Evolutionary conservation across 2,113 vertebrate genomes (phyloP).

Genomic region (Odocoileus virginianus): DNA sequence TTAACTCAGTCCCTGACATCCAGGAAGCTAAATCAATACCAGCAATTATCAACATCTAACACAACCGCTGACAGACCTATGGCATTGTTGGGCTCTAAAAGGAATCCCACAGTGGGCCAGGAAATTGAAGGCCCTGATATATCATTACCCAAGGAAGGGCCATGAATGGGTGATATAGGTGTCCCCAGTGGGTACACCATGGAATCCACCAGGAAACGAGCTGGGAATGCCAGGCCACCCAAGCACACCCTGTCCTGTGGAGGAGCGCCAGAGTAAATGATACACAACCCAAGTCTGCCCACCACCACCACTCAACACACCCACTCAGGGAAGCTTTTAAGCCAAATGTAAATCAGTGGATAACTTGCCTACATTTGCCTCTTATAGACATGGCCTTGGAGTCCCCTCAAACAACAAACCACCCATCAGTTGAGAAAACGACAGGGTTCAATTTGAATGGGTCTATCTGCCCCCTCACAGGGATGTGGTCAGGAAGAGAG

Average conservation of each 20-base stretch:
- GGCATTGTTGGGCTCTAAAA: background rate
- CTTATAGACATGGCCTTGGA: conserved; percentile 34
- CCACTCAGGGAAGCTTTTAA: conserved; percentile 8
- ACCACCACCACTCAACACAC: conserved; percentile 25
- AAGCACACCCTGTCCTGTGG: background rate
- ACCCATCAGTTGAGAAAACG: conserved; percentile 58
- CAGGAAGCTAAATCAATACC: background rate
- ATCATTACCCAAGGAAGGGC: background rate
- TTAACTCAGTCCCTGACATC: background rate
- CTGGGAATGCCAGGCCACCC: background rate
- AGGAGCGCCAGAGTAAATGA: conserved; percentile 39
- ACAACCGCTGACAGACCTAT: background rate
- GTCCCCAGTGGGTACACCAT: background rate
- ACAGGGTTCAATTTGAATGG: conserved; percentile 36
- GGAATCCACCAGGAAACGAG: background rate
- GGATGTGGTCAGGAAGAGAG: conserved; percentile 35
- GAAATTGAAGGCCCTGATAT: background rate
- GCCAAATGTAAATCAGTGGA: conserved; percentile 56
- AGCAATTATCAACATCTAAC: background rate
- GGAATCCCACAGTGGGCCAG: background rate
- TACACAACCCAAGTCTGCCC: background rate
- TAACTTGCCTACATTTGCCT: conserved; percentile 45
- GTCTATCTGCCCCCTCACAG: conserved; percentile 23
- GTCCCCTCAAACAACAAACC: conserved; percentile 41
- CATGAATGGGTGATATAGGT: background rate